Evolutionary conservation across 1,140 invertebrate species (phyloP), one percentile per base, ranked within the genome.

Genomic region (Cydia fagiglandana): DNA sequence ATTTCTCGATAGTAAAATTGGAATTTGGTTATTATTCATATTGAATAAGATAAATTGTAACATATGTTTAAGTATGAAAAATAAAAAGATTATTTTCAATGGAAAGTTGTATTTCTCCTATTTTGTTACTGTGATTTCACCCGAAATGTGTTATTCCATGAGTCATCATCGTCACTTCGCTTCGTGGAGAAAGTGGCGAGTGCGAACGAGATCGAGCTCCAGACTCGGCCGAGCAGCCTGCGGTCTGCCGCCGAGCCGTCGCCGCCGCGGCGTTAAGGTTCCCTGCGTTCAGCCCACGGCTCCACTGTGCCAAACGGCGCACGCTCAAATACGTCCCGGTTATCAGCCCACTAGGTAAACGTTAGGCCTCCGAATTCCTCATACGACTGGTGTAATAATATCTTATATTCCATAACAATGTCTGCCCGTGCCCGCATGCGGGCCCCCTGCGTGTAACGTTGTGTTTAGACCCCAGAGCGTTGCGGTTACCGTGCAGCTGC

Each of bases 51-150:
- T 79, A 74, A 77, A 83, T 89, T 92, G 91, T 92, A 90, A 88
- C 89, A 91, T 92, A 92, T 92, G 87, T 91, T 92, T 91, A 89
- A 92, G 88, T 92, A 91, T 92, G 88, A 82, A 83, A 91, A 91
- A 89, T 88, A 92, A 91, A 86, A 68, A 53, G 13, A 77, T 82
- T 79, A 82, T 86, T 90, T 86, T 41, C 77, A 84, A 88, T 85
- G 79, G 78, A 73, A 56, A 78, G 75, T 81, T 75, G 80, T 79
- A 64, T 81, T 85, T 80, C 88, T 79, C 85, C 87, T 88, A 86
- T 84, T 77, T 76, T 80, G 81, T 77, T 83, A 78, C 79, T 90
- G 86, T 85, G 84, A 88, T 91, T 92, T 90, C 85, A 91, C 88
- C 86, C 86, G 81, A 83, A 83, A 87, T 92, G 89, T 92, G 89